These are phyloP conservation scores for Bergia sp. DNA, from an alignment of 92 coral and sea anemone genomes.

Conservation along the genomic window DNA sequence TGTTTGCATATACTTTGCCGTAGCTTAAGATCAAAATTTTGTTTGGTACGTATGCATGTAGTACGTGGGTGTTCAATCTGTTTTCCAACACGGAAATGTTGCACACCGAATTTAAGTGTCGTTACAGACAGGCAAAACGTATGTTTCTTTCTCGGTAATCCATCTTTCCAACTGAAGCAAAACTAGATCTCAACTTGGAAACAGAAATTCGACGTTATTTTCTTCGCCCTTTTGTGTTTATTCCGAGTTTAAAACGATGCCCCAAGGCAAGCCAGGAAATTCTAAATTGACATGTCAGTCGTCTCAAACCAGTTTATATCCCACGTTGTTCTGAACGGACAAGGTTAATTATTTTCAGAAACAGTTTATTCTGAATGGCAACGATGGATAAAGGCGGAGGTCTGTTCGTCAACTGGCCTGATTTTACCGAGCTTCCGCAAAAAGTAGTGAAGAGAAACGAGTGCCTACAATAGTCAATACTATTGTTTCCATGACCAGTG, in stretches of 20 bases:
- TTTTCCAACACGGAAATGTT: neutral
- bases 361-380: neutral
- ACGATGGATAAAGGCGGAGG: neutral
- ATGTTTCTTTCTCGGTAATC: neutral
- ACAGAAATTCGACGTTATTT: neutral
- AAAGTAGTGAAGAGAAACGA: neutral
- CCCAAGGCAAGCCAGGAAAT: slow-evolving; percentile 28
- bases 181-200: neutral
- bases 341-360: neutral
- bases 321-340: no score
- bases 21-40: neutral
- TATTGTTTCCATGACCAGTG: neutral
- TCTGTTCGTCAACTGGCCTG: neutral
- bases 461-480: neutral
- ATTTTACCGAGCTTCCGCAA: neutral
- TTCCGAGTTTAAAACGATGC: slow-evolving; percentile 11
- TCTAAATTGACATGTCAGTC: neutral
- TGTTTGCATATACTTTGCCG: neutral
- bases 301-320: neutral
- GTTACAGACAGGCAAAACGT: neutral
- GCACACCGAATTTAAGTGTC: neutral
- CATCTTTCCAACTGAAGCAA: neutral
- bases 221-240: neutral
- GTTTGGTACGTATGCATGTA: no score
- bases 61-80: slow-evolving; percentile 14